A percentile compares a stretch with the other conserved stretches of the same genome.
Evolutionary conservation across 2,888 invertebrate species (phyloP).

Genomic region (Drosophila lutescens): DNA sequence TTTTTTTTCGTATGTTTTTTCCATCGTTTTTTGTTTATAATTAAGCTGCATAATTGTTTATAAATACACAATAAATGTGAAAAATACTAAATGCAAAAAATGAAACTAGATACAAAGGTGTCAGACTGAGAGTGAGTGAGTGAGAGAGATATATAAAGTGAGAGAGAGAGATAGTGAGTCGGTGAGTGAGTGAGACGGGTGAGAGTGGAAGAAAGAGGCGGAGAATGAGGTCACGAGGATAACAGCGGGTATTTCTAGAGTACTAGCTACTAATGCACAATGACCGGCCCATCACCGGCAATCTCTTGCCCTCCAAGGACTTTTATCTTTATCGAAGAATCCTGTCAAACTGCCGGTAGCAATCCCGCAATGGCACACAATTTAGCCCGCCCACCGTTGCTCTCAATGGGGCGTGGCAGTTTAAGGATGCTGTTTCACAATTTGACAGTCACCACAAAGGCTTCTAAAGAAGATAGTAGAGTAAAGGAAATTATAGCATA

Average conservation of each 20-base stretch:
- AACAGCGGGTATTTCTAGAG: conserved; percentile 31
- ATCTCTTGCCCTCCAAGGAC: conserved; percentile 7
- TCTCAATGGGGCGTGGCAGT: conserved; percentile 49
- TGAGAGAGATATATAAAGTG: conserved; percentile 29
- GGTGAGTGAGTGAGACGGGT: conserved; percentile 34
- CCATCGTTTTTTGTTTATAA: conserved; percentile 67
- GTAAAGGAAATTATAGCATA: not conserved
- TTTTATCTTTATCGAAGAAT: not conserved
- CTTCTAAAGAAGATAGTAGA: conserved; percentile 29
- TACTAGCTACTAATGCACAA: conserved; percentile 76
- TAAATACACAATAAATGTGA: conserved; percentile 81
- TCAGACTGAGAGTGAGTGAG: conserved; percentile 70
- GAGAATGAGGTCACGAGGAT: conserved; percentile 48
- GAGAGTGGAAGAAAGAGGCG: conserved; percentile 42
- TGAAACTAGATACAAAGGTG: conserved; percentile 79
- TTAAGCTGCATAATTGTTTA: conserved; percentile 81
- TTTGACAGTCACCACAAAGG: conserved; percentile 28
- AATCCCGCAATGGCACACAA: conserved; percentile 66
- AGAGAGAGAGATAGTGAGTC: conserved; percentile 34
- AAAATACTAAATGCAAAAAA: conserved; percentile 81
- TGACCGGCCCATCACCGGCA: conserved; percentile 68
- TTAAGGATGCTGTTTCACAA: conserved; percentile 36
- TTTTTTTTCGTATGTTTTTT: conserved; percentile 50
- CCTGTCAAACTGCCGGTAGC: conserved; percentile 38
- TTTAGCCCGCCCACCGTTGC: conserved; percentile 43